phyloP scores from a whole-genome alignment of 2,888 invertebrate species.

The Tiliacea citrago region DNA sequence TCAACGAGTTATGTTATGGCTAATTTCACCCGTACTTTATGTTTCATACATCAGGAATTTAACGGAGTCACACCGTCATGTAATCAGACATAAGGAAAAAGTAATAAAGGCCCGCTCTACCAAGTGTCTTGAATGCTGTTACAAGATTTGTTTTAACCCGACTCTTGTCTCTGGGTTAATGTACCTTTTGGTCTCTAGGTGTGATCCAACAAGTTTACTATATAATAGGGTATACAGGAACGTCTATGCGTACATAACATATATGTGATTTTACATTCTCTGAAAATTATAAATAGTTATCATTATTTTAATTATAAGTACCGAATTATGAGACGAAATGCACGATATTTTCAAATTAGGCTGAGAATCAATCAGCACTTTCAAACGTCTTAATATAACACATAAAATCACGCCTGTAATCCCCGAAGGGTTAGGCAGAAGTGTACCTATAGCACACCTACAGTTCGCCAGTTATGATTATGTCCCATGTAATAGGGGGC shows the following conservation, averaged over 20 bases:
- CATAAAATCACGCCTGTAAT: no score
- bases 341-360: not conserved
- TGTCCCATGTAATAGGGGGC: no score
- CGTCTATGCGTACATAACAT: no score
- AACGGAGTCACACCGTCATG: constrained; percentile 48
- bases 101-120: constrained; percentile 1
- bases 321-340: not conserved
- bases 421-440: no score
- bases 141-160: constrained; percentile 13
- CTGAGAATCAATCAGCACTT: not conserved
- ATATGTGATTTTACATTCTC: not conserved
- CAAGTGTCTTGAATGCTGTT: constrained; percentile 15
- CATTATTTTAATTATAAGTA: not conserved
- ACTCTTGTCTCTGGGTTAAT: not conserved
- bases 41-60: constrained; percentile 23
- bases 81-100: constrained; percentile 31
- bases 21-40: constrained; percentile 62
- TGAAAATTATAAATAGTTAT: not conserved
- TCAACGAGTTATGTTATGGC: constrained; percentile 62
- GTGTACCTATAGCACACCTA: no score
- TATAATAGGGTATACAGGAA: not conserved
- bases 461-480: no score
- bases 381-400: not conserved
- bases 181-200: not conserved
- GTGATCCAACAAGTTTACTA: not conserved